Evolutionary conservation across 2,797 vertebrate genomes (phyloP), one percentile per base, ranked within the genome.

Genomic region (Hippocampus kuda): DNA sequence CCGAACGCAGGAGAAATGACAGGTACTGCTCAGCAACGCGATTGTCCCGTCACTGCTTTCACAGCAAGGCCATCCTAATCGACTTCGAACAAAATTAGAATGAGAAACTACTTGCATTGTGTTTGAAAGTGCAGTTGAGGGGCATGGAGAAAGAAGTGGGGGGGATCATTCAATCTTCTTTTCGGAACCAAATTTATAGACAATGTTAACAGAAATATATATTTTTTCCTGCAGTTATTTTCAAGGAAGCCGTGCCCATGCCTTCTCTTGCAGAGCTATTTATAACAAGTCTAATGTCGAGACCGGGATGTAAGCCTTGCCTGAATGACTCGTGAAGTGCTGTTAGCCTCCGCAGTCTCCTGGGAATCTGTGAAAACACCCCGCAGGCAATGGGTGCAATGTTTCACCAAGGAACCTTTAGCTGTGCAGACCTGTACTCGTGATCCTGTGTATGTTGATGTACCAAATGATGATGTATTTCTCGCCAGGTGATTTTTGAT

Each of bases 181-280:
- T 34, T 41, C 48, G 63, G 2, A 70, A 68, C 63, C 18, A 13
- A 26, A 53, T 68, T 42, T 59, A 67, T 18, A 70, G 18, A n/a
- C 34, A 8, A 10, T 65, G 67, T 72, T 64, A 65, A 68, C 73
- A 72, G 59, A 67, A 69, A 61, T 67, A 69, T 27, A 73, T 72
- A 61, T 59, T n/a, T 49, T 51, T 71, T 65, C 72, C 57, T 76
- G 75, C 68, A 75, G 73, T 80, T 82, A 71, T 83, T 87, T 87
- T 85, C 80, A 79, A 81, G 79, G 6, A 78, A 80, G 83, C 84
- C 78, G 5, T 83, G 85, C 84, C 78, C 82, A 82, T 82, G 85
- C 78, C 81, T 80, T 75, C 74, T 86, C 79, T 64, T 71, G 82
- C 79, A 49, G 67, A 64, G 81, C 88, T 92, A 90, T 91, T 88